A percentile compares a stretch with the other conserved stretches of the same genome.
These are phyloP conservation scores for Caenorhabditis inopinata DNA, from an alignment of 1,140 invertebrate species.

Conservation along the genomic window DNA sequence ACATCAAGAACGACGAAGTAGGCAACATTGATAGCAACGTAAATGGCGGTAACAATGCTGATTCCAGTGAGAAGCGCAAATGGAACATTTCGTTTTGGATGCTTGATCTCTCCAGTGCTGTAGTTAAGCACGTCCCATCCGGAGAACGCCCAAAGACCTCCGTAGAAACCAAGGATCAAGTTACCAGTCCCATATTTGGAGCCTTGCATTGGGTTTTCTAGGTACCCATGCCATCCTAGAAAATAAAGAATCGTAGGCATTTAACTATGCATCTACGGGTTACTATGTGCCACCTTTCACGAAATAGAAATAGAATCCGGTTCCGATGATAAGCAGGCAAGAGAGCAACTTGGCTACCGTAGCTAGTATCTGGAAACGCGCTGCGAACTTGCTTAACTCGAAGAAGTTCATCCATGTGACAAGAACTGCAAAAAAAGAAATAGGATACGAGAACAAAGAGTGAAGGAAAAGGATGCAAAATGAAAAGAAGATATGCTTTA, in stretches of 20 bases:
- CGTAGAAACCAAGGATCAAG: conserved; percentile 61
- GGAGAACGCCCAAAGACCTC: conserved; percentile 63
- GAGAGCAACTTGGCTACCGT: conserved; percentile 61
- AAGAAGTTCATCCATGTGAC: conserved; percentile 67
- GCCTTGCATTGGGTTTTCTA: conserved; percentile 58
- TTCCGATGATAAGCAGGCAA: conserved; percentile 62
- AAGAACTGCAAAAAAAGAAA: conserved; percentile 53
- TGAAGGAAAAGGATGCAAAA: background rate
- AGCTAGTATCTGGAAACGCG: conserved; percentile 64
- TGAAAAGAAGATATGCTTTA: conserved; percentile 9
- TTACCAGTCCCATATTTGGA: conserved; percentile 56
- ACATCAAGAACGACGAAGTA: conserved; percentile 70
- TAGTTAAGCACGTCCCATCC: conserved; percentile 66
- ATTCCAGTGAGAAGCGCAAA: conserved; percentile 69
- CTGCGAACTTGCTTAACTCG: conserved; percentile 60
- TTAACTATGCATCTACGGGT: no score
- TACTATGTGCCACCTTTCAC: no score
- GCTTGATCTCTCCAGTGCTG: conserved; percentile 59
- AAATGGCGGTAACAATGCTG: conserved; percentile 68
- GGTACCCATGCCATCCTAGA: conserved; percentile 57
- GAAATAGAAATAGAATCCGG: conserved; percentile 62
- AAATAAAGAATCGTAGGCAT: background rate
- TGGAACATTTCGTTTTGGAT: conserved; percentile 68
- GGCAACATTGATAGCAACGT: conserved; percentile 69
- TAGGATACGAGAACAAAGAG: conserved; percentile 33